Evolutionary conservation across 2,113 vertebrate genomes (phyloP).

Genomic region (Oplegnathus fasciatus): DNA sequence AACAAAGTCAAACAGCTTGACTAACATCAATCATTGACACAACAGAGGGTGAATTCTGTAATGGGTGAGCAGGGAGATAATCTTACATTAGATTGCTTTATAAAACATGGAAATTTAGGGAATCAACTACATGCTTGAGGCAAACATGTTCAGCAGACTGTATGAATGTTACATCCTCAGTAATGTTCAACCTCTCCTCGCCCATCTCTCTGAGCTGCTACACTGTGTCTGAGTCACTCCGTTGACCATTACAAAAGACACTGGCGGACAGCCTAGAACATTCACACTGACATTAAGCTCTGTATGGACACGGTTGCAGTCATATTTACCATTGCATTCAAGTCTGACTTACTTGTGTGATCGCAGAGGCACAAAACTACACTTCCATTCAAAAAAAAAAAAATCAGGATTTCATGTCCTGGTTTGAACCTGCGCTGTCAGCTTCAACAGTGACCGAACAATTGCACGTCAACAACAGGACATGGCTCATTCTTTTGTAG

Average conservation of each 20-base stretch:
- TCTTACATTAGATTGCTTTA: constrained; percentile 6
- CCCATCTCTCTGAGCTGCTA: constrained; percentile 35
- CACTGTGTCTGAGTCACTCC: constrained; percentile 31
- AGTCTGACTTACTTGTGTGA: neutral
- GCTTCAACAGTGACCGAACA: constrained; percentile 38
- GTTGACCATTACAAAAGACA: constrained; percentile 56
- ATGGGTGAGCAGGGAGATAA: neutral
- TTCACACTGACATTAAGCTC: constrained; percentile 9
- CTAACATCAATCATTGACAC: constrained; percentile 33
- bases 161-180: constrained; percentile 29
- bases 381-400: neutral
- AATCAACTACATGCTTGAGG: neutral
- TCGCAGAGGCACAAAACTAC: neutral
- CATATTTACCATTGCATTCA: constrained; percentile 18
- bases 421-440: constrained; percentile 14
- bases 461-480: constrained; percentile 59
- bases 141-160: constrained; percentile 11
- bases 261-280: constrained; percentile 21
- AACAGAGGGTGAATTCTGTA: neutral
- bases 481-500: constrained; percentile 41
- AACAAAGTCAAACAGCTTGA: neutral
- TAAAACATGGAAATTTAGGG: constrained; percentile 17
- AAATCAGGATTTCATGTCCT: neutral
- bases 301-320: neutral
- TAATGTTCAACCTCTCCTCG: constrained; percentile 60